Conservation (phyloP, 2,888 invertebrate genomes). For the Ophion obscuratus region DNA sequence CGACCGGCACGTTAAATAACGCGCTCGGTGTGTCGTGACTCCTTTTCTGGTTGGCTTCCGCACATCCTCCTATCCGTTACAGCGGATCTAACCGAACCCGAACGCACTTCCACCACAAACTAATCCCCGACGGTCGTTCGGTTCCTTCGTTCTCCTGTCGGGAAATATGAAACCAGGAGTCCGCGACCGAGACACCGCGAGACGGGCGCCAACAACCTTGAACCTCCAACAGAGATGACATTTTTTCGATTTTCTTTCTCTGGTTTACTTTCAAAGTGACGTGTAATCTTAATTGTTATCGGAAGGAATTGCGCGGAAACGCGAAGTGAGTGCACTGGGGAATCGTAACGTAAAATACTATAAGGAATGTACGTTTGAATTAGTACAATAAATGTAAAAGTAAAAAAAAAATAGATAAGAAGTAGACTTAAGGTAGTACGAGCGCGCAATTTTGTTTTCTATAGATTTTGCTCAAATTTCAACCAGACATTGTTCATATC, state of each 20-base stretch:
- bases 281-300: too few relatives aligned
- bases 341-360: too few relatives aligned
- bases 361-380: too few relatives aligned
- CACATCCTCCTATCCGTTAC: slow-evolving; percentile 50
- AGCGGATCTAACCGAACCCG: slow-evolving; percentile 46
- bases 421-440: too few relatives aligned
- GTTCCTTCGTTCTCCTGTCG: slow-evolving; percentile 1
- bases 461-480: too few relatives aligned
- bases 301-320: too few relatives aligned
- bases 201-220: background rate
- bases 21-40: slow-evolving; percentile 56
- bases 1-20: slow-evolving; percentile 78
- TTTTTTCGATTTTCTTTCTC: background rate
- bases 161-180: background rate
- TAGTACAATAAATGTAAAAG: too few relatives aligned
- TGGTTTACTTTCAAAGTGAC: background rate
- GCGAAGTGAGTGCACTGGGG: too few relatives aligned
- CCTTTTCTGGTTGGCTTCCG: slow-evolving; percentile 47
- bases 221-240: background rate
- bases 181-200: background rate
- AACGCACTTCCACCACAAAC: slow-evolving; percentile 3
- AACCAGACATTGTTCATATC: too few relatives aligned
- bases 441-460: too few relatives aligned
- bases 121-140: background rate
- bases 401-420: too few relatives aligned